Evolutionary conservation across 2,888 invertebrate genomes (phyloP).

Genomic region (Gastracanthus pulcherrimus): DNA sequence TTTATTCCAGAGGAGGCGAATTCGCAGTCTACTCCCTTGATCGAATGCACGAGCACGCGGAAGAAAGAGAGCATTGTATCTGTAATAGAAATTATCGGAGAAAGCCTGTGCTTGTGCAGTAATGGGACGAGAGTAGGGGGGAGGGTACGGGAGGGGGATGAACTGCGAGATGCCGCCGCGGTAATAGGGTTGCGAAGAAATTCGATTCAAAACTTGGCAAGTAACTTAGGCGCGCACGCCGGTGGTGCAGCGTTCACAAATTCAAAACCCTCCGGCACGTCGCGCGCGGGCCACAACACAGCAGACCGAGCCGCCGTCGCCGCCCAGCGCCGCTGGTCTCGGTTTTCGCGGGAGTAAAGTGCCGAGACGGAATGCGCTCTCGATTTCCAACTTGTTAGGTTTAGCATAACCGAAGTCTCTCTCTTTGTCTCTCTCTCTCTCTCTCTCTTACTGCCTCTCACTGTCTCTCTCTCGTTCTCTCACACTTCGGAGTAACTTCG

Average conservation of each 20-base stretch:
- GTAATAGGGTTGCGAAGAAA: conserved; percentile 48
- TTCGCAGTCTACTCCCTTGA: conserved; percentile 4
- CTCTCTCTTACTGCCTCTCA: neutral
- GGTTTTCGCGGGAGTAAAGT: conserved; percentile 44
- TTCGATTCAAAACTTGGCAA: conserved; percentile 55
- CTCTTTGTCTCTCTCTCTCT: neutral
- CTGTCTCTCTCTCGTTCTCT: neutral
- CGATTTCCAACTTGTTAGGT: conserved; percentile 49
- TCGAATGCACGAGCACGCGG: conserved; percentile 15
- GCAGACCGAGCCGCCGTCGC: conserved; percentile 11
- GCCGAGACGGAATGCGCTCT: conserved; percentile 51
- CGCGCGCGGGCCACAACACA: conserved; percentile 13
- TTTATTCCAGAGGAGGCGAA: neutral
- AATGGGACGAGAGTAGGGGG: neutral
- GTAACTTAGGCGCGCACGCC: conserved; percentile 45
- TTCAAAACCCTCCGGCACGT: conserved; percentile 21
- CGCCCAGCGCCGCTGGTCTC: too few relatives aligned
- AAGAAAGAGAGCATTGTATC: conserved; percentile 39
- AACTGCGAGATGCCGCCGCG: neutral
- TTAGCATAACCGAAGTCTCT: conserved; percentile 33
- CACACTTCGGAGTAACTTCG: conserved; percentile 7
- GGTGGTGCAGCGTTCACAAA: conserved; percentile 28
- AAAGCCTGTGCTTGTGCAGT: neutral
- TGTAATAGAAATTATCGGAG: conserved; percentile 41
- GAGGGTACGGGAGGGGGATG: neutral